Conservation (phyloP, 1,140 invertebrate genomes). For the Nephotettix cincticeps region DNA sequence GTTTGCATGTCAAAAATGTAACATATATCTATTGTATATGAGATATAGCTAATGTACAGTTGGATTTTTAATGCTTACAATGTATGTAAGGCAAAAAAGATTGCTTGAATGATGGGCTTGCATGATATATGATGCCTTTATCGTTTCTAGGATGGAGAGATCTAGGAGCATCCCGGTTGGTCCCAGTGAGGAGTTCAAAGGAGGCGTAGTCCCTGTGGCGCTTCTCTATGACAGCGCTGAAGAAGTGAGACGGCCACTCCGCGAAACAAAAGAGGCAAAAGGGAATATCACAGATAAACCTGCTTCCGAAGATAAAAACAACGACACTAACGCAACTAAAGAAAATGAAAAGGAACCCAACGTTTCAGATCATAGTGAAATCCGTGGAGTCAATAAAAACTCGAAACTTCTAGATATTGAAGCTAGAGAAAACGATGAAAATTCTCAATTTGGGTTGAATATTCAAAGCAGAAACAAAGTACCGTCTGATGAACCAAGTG, state of each 20-base stretch:
- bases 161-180: neutral
- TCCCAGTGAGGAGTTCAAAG: constrained; percentile 4
- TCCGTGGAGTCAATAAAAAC: neutral
- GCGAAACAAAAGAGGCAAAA: neutral
- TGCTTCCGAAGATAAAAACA: neutral
- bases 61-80: too few relatives aligned
- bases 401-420: constrained; percentile 9
- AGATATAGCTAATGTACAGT: too few relatives aligned
- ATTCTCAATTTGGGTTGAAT: constrained; percentile 1
- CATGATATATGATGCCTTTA: neutral
- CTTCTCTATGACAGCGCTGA: neutral
- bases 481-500: neutral
- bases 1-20: too few relatives aligned
- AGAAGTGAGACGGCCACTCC: neutral
- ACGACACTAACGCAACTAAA: neutral
- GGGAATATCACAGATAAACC: neutral
- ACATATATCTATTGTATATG: too few relatives aligned
- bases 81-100: too few relatives aligned
- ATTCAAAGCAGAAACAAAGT: constrained; percentile 19
- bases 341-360: neutral
- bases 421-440: constrained; percentile 1
- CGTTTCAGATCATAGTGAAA: neutral
- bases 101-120: too few relatives aligned
- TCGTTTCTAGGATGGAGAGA: neutral
- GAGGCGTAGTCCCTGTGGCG: constrained; percentile 8